phyloP scores from a whole-genome alignment of 1,140 invertebrate genomes.

The Chlorops oryzae region DNA sequence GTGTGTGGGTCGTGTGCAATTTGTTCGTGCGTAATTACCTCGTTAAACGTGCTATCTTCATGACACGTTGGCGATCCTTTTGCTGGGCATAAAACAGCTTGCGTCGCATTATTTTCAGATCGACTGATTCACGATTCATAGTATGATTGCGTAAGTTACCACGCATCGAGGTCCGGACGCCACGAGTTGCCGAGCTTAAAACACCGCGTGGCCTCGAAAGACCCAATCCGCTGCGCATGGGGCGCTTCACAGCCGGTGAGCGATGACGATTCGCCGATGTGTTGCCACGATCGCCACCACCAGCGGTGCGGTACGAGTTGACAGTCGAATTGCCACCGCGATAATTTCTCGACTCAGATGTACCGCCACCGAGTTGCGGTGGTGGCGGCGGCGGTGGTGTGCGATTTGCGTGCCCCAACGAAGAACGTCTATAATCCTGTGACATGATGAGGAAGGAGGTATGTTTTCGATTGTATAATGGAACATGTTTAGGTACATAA shows the following conservation, averaged over 20 bases:
- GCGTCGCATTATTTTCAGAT: constrained; percentile 42
- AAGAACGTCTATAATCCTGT: constrained; percentile 45
- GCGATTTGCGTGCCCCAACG: constrained; percentile 18
- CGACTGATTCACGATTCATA: constrained; percentile 31
- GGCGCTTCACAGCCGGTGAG: constrained; percentile 40
- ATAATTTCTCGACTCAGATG: constrained; percentile 7
- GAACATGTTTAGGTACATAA: constrained; percentile 17
- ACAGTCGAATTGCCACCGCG: not conserved
- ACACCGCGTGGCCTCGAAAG: constrained; percentile 28
- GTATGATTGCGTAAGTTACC: constrained; percentile 31
- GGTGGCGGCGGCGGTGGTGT: constrained; percentile 13
- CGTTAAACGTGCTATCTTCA: constrained; percentile 45
- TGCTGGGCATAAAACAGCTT: constrained; percentile 43
- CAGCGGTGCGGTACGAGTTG: constrained; percentile 24
- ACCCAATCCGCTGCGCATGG: constrained; percentile 39
- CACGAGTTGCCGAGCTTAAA: constrained; percentile 22
- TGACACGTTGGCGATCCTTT: constrained; percentile 41
- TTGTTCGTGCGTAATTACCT: too few species aligned
- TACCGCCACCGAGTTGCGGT: constrained; percentile 5
- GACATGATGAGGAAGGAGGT: constrained; percentile 42
- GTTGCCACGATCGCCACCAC: constrained; percentile 35
- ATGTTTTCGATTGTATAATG: constrained; percentile 23
- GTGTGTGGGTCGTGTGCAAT: too few species aligned
- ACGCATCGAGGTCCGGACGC: constrained; percentile 35
- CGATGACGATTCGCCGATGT: constrained; percentile 37